Conservation (phyloP, 1,140 invertebrate genomes). For the Scaptodrosophila lebanonensis region DNA sequence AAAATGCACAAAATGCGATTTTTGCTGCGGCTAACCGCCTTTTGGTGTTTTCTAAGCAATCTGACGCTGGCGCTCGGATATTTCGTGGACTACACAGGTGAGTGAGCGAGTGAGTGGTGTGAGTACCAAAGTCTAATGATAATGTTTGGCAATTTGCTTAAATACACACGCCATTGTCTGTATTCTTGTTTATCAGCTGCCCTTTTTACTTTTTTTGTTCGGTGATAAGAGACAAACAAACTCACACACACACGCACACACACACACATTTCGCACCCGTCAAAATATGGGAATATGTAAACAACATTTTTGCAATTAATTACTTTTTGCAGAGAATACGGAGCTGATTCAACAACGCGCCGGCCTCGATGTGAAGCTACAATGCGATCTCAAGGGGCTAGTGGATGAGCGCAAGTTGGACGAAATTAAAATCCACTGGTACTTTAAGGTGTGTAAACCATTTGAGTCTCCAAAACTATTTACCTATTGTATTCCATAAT, state of each 20-base stretch:
- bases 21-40: conserved; percentile 9
- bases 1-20: too few relatives aligned
- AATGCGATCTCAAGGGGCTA: conserved; percentile 61
- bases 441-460: conserved; percentile 49
- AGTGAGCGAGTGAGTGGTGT: conserved; percentile 5
- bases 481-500: not conserved
- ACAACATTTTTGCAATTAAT: conserved; percentile 22
- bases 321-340: conserved; percentile 50
- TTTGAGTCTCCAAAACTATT: not conserved
- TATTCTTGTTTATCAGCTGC: too few relatives aligned
- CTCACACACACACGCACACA: too few relatives aligned
- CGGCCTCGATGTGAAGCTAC: conserved; percentile 60
- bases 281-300: too few relatives aligned
- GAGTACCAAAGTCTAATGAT: too few relatives aligned
- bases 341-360: conserved; percentile 65
- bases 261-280: too few relatives aligned
- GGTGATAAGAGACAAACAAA: too few relatives aligned
- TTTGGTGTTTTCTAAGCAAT: conserved; percentile 36
- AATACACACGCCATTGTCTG: too few relatives aligned
- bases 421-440: conserved; percentile 67
- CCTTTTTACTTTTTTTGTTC: too few relatives aligned
- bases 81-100: conserved; percentile 60
- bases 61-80: conserved; percentile 1
- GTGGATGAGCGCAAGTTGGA: conserved; percentile 46
- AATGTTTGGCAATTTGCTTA: too few relatives aligned